Evolutionary conservation across 2,797 vertebrate genomes (phyloP), one percentile per base, ranked within the genome.

Genomic region (Neosilurus mollespiculum): DNA sequence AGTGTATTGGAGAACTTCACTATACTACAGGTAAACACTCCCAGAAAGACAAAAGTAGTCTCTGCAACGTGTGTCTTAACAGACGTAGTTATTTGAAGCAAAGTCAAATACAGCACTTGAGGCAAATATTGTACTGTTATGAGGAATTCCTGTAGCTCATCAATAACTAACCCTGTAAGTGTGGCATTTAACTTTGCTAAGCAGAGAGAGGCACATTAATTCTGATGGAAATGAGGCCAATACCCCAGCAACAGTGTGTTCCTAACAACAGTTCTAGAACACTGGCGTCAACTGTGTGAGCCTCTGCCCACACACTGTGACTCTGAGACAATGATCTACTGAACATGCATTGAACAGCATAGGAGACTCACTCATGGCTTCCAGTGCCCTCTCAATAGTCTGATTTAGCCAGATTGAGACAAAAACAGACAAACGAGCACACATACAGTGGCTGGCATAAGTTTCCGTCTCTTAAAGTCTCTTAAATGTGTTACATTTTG

Each of bases 1-100:
- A 99, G 97, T 0, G 97, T 99, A 78, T 93, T 99, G 93, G 97
- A 99, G 92, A 99, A 99, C 92, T 99, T 99, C 91, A 99, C 97
- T 81, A 96, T 99, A 89, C 91, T 99, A 87, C 97, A 98, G 97
- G 97, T 98, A 85, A 78, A 84, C 73, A 34, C 0, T 65, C 10
- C 1, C 9, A 11, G 14, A 11, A 62, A 24, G 18, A 34, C 54
- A 76, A 59, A 76, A 2, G 14, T 15, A 30, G 53, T 53, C 6
- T 53, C 24, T 54, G 24, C 26, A 12, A 18, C 18, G 11, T 65
- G 24, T 54, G 10, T 71, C 30, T 71, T 79, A 71, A 83, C 71
- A 53, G 22, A 53, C 14, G 8, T 22, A 22, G 9, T 76, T 61
- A 51, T 59, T 30, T 43, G 30, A 54, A n/a, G 61, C 49, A 22